A percentile compares a stretch with the other conserved stretches of the same genome.
Conservation (phyloP, 2,888 invertebrate species). For the Pteria penguin region DNA sequence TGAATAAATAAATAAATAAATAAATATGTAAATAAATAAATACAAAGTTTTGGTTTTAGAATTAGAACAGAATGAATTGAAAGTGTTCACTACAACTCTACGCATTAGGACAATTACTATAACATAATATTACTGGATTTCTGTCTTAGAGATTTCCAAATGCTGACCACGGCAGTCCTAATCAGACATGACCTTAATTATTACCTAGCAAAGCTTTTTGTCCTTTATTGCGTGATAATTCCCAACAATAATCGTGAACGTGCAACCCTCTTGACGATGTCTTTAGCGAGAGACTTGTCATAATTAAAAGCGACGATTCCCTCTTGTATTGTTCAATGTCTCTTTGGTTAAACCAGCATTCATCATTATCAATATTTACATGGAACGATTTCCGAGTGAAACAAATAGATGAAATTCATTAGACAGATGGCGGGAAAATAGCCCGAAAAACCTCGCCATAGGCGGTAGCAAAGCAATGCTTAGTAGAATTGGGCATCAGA, state of each 20-base stretch:
- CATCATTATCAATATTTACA: neutral
- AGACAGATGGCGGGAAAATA: slow-evolving; percentile 33
- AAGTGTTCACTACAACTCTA: no score
- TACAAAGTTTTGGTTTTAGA: no score
- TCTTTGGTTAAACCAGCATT: neutral
- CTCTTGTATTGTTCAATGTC: neutral
- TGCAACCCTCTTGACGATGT: neutral
- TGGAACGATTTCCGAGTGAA: slow-evolving; percentile 4
- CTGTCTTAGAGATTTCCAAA: no score
- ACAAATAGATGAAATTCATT: slow-evolving; percentile 20
- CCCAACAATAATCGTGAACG: neutral
- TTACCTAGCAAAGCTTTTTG: no score
- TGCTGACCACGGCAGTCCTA: no score
- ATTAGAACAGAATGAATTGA: no score
- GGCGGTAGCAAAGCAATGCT: neutral
- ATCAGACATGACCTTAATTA: no score
- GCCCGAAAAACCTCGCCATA: slow-evolving; percentile 21
- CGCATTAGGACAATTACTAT: no score
- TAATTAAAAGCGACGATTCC: slow-evolving; percentile 30
- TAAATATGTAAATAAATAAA: no score
- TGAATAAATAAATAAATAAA: no score
- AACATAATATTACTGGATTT: no score
- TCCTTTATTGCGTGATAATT: neutral
- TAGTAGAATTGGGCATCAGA: neutral
- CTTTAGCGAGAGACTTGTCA: neutral